Evolutionary conservation across 2,113 vertebrate genomes (phyloP).

Genomic region (Fregetta grallaria): DNA sequence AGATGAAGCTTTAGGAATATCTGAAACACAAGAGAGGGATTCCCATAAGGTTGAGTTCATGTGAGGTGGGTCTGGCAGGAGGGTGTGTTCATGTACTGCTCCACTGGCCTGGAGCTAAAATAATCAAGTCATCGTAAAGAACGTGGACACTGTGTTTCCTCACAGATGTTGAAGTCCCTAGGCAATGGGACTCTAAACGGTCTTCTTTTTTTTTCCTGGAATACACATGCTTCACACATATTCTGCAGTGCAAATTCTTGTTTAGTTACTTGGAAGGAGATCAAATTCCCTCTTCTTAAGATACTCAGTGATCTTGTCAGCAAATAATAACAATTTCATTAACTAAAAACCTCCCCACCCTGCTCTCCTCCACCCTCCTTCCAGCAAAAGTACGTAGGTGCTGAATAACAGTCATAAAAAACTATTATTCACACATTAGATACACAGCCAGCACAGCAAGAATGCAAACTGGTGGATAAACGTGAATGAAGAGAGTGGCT

Average conservation of each 20-base stretch:
- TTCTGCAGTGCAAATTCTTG: not conserved
- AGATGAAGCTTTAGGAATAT: not conserved
- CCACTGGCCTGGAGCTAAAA: not conserved
- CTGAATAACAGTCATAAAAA: not conserved
- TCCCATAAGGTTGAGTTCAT: not conserved
- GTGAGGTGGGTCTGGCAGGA: not conserved
- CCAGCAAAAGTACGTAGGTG: not conserved
- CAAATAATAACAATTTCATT: constrained; percentile 10
- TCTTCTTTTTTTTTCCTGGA: not conserved
- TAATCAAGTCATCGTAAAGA: not conserved
- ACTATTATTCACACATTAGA: not conserved
- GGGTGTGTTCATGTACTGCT: not conserved
- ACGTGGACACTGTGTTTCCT: not conserved
- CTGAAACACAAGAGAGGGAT: not conserved
- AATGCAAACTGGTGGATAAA: not conserved
- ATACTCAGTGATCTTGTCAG: not conserved
- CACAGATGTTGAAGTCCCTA: constrained; percentile 28
- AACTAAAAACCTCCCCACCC: not conserved
- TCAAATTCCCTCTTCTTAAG: constrained; percentile 5
- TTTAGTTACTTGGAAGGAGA: constrained; percentile 31
- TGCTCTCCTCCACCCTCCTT: not conserved
- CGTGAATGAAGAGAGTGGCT: not conserved
- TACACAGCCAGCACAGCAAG: not conserved
- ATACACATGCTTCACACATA: not conserved
- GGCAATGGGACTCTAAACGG: not conserved